These are phyloP conservation scores for Fopius arisanus DNA, from an alignment of 1,140 invertebrate species.

Conservation along the genomic window DNA sequence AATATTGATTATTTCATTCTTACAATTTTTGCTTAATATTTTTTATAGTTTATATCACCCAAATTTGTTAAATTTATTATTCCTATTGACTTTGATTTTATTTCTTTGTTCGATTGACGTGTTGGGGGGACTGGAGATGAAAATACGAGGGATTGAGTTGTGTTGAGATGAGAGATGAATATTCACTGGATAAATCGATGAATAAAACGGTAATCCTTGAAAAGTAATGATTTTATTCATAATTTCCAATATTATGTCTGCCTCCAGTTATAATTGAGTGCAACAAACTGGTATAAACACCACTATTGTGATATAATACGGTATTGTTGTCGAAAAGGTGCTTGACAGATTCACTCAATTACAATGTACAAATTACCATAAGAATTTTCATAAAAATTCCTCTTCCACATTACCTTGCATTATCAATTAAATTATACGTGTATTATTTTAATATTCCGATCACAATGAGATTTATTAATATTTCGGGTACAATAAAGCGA, in stretches of 20 bases:
- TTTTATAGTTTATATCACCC: not conserved
- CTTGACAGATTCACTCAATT: not conserved
- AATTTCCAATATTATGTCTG: not conserved
- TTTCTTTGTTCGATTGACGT: not conserved
- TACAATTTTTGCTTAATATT: not conserved
- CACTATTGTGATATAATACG: not conserved
- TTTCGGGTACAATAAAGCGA: no score
- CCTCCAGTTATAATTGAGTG: not conserved
- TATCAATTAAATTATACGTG: constrained; percentile 7
- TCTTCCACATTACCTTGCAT: constrained; percentile 6
- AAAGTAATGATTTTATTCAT: not conserved
- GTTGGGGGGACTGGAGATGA: not conserved
- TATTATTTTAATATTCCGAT: constrained; percentile 15
- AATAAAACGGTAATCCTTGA: not conserved
- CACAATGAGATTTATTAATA: constrained; percentile 10
- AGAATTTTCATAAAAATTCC: not conserved
- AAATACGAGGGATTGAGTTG: not conserved
- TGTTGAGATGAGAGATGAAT: not conserved
- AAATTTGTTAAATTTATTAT: not conserved
- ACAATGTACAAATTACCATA: not conserved
- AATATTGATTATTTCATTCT: no score
- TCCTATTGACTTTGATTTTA: not conserved
- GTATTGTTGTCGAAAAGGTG: not conserved
- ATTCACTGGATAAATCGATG: not conserved
- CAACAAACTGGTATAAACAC: not conserved